phyloP scores from a whole-genome alignment of 2,797 vertebrate genomes.

The Sardinella longiceps region DNA sequence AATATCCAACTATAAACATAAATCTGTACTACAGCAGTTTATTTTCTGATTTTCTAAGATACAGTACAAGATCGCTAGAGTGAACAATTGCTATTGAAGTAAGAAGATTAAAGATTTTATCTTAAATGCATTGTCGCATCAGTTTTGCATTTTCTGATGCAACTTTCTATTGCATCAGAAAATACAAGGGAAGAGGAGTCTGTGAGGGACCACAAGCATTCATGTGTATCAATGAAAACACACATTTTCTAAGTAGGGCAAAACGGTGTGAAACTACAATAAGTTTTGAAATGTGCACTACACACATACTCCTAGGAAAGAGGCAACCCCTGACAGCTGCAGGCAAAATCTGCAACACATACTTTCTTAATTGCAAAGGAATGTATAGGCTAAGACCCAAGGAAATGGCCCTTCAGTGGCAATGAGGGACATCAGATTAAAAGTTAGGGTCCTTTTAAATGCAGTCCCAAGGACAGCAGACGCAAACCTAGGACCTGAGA shows the following conservation, averaged over 20 bases:
- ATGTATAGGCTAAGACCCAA: not conserved
- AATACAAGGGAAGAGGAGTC: too few species aligned
- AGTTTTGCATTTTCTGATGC: too few species aligned
- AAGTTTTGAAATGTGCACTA: not conserved
- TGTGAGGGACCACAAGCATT: too few species aligned
- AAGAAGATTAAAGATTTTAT: too few species aligned
- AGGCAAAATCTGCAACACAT: not conserved
- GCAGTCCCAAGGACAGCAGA: not conserved
- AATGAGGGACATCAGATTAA: not conserved
- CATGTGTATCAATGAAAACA: not conserved
- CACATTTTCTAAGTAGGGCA: not conserved
- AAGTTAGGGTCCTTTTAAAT: not conserved
- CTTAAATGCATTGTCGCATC: too few species aligned
- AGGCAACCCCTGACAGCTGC: too few species aligned
- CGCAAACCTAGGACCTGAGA: conserved; percentile 35
- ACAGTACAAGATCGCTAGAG: not conserved
- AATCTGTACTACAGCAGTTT: not conserved
- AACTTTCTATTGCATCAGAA: too few species aligned
- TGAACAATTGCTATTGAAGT: not conserved
- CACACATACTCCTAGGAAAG: too few species aligned
- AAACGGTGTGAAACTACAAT: not conserved
- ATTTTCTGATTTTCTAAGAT: not conserved
- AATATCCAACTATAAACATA: too few species aligned
- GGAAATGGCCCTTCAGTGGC: not conserved
- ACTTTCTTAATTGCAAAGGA: not conserved